Conservation (phyloP, 2,888 invertebrate species). For the Cantharis rufa region DNA sequence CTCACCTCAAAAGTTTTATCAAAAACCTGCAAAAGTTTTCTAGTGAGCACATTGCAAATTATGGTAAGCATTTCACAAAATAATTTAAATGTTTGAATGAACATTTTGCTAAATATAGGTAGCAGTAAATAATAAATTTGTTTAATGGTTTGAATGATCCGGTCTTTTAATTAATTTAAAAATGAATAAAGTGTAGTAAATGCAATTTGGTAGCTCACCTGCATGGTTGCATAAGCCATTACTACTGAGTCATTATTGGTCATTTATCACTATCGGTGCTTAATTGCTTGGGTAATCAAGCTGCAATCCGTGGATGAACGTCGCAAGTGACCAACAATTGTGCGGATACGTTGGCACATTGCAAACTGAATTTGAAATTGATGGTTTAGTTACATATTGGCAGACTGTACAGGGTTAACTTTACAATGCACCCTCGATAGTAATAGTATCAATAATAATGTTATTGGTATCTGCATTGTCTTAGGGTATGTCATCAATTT, state of each 20-base stretch:
- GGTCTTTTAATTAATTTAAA: not conserved
- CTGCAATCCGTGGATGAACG: slow-evolving; percentile 41
- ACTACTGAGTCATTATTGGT: slow-evolving; percentile 51
- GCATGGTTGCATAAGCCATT: slow-evolving; percentile 44
- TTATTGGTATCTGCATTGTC: slow-evolving; percentile 44
- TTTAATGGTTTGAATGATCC: not conserved
- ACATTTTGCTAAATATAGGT: not conserved
- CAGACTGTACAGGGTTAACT: not conserved
- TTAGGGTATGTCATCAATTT: slow-evolving; percentile 48
- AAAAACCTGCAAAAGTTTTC: no score
- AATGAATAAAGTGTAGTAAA: slow-evolving; percentile 14
- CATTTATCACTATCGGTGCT: slow-evolving; percentile 52
- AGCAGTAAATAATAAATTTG: not conserved
- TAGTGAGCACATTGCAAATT: not conserved
- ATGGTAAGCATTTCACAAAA: not conserved
- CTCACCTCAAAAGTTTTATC: no score
- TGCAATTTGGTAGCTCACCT: slow-evolving; percentile 44
- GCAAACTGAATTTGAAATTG: slow-evolving; percentile 50
- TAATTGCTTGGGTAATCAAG: slow-evolving; percentile 51
- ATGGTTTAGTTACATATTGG: slow-evolving; percentile 35
- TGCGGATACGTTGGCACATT: slow-evolving; percentile 47
- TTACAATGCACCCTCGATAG: slow-evolving; percentile 14
- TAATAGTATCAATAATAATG: slow-evolving; percentile 40
- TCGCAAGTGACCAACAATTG: slow-evolving; percentile 34
- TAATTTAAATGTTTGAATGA: not conserved